These are phyloP conservation scores for Actinopyga echinites DNA, from an alignment of 53 echinoderm and acorn worm genomes.

Conservation along the genomic window DNA sequence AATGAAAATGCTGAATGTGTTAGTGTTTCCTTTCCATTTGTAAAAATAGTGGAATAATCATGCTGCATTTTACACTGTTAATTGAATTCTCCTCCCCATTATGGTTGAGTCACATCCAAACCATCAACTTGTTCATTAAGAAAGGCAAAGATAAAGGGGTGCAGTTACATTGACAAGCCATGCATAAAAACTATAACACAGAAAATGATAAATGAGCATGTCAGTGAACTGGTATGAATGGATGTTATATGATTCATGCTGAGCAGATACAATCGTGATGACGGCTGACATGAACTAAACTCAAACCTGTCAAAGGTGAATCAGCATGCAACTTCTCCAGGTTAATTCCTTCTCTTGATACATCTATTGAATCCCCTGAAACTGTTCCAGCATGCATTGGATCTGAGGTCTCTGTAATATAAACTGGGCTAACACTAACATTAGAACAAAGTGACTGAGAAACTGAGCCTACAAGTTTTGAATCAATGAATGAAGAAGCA, in stretches of 20 bases:
- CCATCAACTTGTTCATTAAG: no score
- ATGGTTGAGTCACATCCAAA: no score
- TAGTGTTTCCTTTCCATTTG: no score
- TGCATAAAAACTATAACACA: neutral
- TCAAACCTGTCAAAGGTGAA: neutral
- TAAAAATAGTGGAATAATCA: no score
- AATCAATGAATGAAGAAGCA: no score
- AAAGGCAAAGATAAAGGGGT: no score
- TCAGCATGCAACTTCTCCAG: neutral
- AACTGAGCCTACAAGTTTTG: no score
- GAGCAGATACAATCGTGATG: neutral
- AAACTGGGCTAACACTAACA: conserved; percentile 30
- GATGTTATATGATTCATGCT: neutral
- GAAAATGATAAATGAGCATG: neutral
- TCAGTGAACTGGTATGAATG: neutral
- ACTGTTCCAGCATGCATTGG: conserved; percentile 25
- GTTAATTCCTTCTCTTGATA: neutral
- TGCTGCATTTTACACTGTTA: no score
- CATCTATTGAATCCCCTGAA: neutral
- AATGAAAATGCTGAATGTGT: no score
- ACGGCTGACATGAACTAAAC: no score
- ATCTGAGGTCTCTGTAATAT: conserved; percentile 27
- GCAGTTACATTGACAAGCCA: no score
- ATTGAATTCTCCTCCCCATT: no score
- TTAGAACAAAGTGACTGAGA: conserved; percentile 1